phyloP scores from a whole-genome alignment of 2,113 vertebrate genomes.

The Coturnix japonica region DNA sequence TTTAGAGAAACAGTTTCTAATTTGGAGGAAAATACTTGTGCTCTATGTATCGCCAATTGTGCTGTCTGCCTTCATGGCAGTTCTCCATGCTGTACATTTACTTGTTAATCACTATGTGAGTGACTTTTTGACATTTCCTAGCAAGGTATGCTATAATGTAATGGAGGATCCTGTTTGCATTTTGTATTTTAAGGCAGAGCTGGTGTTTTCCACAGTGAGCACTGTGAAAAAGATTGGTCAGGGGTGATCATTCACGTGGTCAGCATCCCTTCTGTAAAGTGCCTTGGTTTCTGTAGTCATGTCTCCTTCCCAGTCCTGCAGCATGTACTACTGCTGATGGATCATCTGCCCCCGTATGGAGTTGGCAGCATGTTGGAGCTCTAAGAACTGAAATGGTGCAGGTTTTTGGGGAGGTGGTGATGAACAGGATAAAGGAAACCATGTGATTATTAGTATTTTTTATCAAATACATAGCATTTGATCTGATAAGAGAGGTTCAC shows the following conservation, averaged over 20 bases:
- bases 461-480: conserved; percentile 46
- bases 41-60: neutral
- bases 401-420: neutral
- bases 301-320: neutral
- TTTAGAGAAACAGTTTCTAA: neutral
- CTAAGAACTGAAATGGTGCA: neutral
- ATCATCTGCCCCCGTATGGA: neutral
- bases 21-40: neutral
- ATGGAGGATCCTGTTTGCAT: neutral
- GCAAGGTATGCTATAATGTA: neutral
- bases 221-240: neutral
- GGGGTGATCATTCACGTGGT: neutral
- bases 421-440: neutral
- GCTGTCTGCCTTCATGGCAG: neutral
- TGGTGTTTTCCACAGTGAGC: neutral
- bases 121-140: neutral
- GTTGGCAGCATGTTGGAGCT: neutral
- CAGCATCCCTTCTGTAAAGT: neutral
- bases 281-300: neutral
- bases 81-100: neutral
- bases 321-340: neutral
- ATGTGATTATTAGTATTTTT: conserved; percentile 6
- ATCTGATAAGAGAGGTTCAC: conserved; percentile 77
- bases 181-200: neutral
- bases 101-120: fast-evolving